Percentiles rank a stretch among this genome's conserved stretches.
These are phyloP conservation scores for Alectoris magna DNA, from an alignment of 2,797 vertebrate genomes.

Conservation along the genomic window DNA sequence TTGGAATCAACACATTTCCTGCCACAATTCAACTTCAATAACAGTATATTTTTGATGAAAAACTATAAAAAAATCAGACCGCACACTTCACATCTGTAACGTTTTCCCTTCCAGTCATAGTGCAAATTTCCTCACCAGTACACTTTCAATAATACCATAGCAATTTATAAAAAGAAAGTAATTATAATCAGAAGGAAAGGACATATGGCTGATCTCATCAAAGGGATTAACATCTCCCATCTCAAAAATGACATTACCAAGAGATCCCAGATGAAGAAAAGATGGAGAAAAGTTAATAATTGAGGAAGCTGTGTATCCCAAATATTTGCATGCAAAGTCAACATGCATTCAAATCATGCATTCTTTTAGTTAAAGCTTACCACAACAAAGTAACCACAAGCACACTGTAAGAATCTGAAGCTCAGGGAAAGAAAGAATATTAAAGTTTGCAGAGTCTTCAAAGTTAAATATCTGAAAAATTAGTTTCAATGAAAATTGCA, in stretches of 20 bases:
- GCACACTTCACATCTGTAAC: slow-evolving; percentile 32
- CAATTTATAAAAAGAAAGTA: slow-evolving; percentile 32
- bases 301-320: not conserved
- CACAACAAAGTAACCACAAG: not conserved
- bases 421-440: not conserved
- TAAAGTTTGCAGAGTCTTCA: not conserved
- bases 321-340: slow-evolving; percentile 11
- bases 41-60: slow-evolving; percentile 15
- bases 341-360: not conserved
- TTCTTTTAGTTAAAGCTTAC: not conserved
- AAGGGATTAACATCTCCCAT: slow-evolving; percentile 20
- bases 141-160: not conserved
- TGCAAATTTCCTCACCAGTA: slow-evolving; percentile 17
- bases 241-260: slow-evolving; percentile 33
- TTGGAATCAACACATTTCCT: slow-evolving; percentile 22
- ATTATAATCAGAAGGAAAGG: slow-evolving; percentile 45
- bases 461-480: not conserved
- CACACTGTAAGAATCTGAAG: not conserved
- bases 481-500: not conserved
- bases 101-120: not conserved
- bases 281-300: slow-evolving; percentile 24
- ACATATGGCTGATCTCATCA: slow-evolving; percentile 26
- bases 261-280: not conserved
- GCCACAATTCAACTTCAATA: slow-evolving; percentile 8
- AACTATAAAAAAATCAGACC: slow-evolving; percentile 1